phyloP scores from a whole-genome alignment of 2,113 vertebrate genomes.

The Nyctibius bracteatus region DNA sequence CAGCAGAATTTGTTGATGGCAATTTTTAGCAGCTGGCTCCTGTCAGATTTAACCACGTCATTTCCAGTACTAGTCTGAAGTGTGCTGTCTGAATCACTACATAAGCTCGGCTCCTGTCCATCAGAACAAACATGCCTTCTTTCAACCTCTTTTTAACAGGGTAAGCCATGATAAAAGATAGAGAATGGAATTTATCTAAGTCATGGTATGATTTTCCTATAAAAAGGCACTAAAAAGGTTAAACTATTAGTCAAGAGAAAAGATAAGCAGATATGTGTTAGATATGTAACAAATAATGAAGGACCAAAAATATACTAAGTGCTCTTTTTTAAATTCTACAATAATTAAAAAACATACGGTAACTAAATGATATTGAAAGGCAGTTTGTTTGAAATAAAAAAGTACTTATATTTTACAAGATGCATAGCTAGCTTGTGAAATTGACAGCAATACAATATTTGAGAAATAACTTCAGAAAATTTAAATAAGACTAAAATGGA shows the following conservation, averaged over 20 bases:
- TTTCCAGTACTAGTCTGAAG: neutral
- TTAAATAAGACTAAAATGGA: neutral
- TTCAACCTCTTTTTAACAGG: neutral
- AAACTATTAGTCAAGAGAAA: neutral
- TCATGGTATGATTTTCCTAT: neutral
- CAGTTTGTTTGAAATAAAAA: neutral
- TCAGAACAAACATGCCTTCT: neutral
- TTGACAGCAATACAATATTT: neutral
- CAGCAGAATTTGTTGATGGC: neutral
- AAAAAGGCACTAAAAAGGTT: neutral
- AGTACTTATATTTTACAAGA: neutral
- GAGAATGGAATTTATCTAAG: neutral
- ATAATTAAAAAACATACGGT: neutral
- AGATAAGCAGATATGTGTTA: neutral
- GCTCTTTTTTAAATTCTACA: neutral
- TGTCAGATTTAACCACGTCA: neutral
- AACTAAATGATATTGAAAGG: neutral
- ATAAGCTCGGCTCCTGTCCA: neutral
- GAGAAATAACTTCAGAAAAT: neutral
- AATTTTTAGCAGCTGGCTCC: neutral
- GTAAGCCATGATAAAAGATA: neutral
- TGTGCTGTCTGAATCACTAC: neutral
- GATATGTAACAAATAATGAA: neutral
- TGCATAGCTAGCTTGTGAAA: neutral
- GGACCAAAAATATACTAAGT: neutral